phyloP scores from a whole-genome alignment of 2,888 invertebrate species.

The Drosophila siamana region DNA sequence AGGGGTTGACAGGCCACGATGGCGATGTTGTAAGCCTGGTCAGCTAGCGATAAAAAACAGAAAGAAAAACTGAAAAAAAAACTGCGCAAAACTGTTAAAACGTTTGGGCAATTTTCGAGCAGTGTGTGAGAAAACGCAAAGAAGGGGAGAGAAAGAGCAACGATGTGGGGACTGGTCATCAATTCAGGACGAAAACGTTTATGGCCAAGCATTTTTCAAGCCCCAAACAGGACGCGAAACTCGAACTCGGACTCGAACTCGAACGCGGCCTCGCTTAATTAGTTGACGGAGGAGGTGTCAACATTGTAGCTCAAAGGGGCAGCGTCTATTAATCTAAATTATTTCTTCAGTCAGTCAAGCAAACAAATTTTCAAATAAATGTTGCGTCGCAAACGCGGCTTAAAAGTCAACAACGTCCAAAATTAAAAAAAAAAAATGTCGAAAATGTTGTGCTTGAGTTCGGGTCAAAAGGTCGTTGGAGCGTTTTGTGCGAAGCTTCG shows the following conservation, averaged over 20 bases:
- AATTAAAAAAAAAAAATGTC: slow-evolving; percentile 41
- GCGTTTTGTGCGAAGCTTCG: slow-evolving; percentile 32
- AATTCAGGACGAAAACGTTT: slow-evolving; percentile 49
- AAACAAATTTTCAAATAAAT: slow-evolving; percentile 72
- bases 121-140: not conserved
- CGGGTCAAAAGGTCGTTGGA: slow-evolving; percentile 40
- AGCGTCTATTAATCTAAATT: slow-evolving; percentile 71
- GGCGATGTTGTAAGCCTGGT: slow-evolving; percentile 29
- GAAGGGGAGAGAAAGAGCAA: not conserved
- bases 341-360: slow-evolving; percentile 59
- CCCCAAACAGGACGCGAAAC: slow-evolving; percentile 13
- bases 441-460: slow-evolving; percentile 54
- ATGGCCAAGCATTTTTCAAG: slow-evolving; percentile 46
- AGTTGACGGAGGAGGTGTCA: slow-evolving; percentile 24
- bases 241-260: slow-evolving; percentile 9
- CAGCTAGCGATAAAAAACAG: slow-evolving; percentile 45
- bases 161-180: slow-evolving; percentile 55
- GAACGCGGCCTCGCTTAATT: too few relatives aligned
- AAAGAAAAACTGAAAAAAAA: slow-evolving; percentile 6
- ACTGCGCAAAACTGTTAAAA: slow-evolving; percentile 51
- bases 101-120: slow-evolving; percentile 56
- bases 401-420: slow-evolving; percentile 64
- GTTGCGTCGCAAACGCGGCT: slow-evolving; percentile 42
- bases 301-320: slow-evolving; percentile 34
- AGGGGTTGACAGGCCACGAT: slow-evolving; percentile 9